Base-by-base conservation (phyloP, 2,113 vertebrate species). In the Gymnarchus niloticus region DNA sequence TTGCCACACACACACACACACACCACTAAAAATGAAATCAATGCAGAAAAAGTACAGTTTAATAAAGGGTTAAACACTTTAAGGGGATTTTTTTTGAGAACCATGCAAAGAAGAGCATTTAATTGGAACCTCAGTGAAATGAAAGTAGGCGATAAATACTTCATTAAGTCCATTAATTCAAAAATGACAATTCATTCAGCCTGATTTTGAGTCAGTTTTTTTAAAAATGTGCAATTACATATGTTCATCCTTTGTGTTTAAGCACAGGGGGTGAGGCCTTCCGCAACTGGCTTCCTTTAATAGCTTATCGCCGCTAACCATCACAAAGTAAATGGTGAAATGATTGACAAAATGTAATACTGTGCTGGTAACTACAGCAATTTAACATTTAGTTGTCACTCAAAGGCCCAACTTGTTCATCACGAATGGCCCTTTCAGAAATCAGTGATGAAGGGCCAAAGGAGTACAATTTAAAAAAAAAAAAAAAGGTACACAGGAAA, bases 21-120 rank as follows among this genome's bases (percentile, higher is more conserved):
- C 21, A 82, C 2, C 12, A 6, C n/a, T 52, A 54, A 82, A 19
- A 65, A 65, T n/a, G 14, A 48, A 54, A 56, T 25, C 25, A 59
- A 65, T 56, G 73, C 86, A 85, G 49, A 86, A 84, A 76, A 85
- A 48, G 81, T 61, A 85, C 57, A 33, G 73, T 85, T 85, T 69
- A 86, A 81, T 87, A 85, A 73, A 88, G 85, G 78, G 54, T 85
- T 87, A 56, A 78, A 86, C 46, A 85, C 41, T 88, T 86, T 83
- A 88, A 48, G 81, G 86, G 83, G 77, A 90, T 90, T 91, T 89
- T 85, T 76, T 56, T 83, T 77, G 91, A 95, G 94, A 95, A 91
- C 93, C 92, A 93, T 94, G 93, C 92, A 94, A 86, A 73, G 19
- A 85, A 88, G 88, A 88, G 85, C 28, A 87, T 87, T 89, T 84